Evolutionary conservation across 2,888 invertebrate genomes (phyloP).

Genomic region (Arrhopalites spinosus): DNA sequence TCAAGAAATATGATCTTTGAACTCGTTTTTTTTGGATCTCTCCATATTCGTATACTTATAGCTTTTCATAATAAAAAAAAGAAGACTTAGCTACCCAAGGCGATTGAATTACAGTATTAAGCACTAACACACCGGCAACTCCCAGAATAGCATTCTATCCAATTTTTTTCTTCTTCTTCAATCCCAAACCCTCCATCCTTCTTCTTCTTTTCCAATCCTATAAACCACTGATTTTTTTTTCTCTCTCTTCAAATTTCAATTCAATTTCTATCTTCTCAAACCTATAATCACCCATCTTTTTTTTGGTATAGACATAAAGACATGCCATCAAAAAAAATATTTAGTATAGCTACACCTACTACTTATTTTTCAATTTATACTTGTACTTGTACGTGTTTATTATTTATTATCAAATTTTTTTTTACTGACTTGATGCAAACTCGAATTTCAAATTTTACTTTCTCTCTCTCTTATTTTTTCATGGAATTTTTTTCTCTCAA

Average conservation of each 20-base stretch:
- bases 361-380: too few relatives aligned
- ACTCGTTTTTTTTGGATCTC: neutral
- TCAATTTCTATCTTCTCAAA: neutral
- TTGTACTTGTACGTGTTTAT: too few relatives aligned
- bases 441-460: too few relatives aligned
- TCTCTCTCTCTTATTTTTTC: too few relatives aligned
- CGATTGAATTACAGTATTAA: conserved; percentile 2
- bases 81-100: neutral
- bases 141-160: too few relatives aligned
- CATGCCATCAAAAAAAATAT: too few relatives aligned
- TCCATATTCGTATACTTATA: neutral
- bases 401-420: too few relatives aligned
- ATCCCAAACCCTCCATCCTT: neutral
- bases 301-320: too few relatives aligned
- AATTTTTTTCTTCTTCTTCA: too few relatives aligned
- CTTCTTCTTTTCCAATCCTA: neutral
- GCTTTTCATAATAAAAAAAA: neutral
- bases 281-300: neutral
- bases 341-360: too few relatives aligned
- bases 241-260: neutral
- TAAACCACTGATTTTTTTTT: neutral
- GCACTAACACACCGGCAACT: neutral
- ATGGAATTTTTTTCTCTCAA: too few relatives aligned
- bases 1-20: conserved; percentile 6
- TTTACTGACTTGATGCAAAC: too few relatives aligned